These are phyloP conservation scores for Pterocles orientalis DNA, from an alignment of 2,113 vertebrate species.

Conservation along the genomic window DNA sequence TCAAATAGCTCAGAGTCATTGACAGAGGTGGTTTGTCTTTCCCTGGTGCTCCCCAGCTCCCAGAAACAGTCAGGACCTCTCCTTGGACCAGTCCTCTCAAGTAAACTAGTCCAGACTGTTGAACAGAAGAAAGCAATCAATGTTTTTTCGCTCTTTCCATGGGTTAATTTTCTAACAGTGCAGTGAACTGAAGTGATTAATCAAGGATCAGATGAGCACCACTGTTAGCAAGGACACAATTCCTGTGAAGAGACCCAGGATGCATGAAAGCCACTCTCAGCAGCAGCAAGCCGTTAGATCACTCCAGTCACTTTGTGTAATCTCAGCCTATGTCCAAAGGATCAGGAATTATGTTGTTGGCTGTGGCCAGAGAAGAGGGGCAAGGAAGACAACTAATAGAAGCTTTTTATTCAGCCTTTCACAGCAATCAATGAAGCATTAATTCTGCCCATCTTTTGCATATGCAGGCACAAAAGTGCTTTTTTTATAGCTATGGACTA, in stretches of 20 bases:
- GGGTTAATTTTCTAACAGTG: background rate
- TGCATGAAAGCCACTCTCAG: background rate
- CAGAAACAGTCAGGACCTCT: background rate
- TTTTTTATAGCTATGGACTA: constrained; percentile 12
- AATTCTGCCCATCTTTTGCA: constrained; percentile 30
- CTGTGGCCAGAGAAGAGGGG: background rate
- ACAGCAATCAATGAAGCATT: background rate
- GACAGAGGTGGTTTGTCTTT: background rate
- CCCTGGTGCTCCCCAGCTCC: background rate
- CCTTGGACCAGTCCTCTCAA: background rate
- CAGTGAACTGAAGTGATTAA: background rate
- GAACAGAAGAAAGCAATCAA: background rate
- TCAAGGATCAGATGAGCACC: background rate
- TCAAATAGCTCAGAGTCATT: background rate
- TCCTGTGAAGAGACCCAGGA: background rate
- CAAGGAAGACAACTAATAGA: background rate
- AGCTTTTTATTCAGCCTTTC: background rate
- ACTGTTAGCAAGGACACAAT: background rate
- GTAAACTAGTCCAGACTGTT: background rate
- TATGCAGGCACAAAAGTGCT: background rate
- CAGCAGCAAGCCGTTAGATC: background rate
- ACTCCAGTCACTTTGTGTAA: background rate
- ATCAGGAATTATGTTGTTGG: background rate
- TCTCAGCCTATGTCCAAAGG: background rate
- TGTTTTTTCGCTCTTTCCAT: rapidly evolving